Evolutionary conservation across 2,797 vertebrate species (phyloP), one percentile per base, ranked within the genome.

Genomic region (Sphenodon punctatus): DNA sequence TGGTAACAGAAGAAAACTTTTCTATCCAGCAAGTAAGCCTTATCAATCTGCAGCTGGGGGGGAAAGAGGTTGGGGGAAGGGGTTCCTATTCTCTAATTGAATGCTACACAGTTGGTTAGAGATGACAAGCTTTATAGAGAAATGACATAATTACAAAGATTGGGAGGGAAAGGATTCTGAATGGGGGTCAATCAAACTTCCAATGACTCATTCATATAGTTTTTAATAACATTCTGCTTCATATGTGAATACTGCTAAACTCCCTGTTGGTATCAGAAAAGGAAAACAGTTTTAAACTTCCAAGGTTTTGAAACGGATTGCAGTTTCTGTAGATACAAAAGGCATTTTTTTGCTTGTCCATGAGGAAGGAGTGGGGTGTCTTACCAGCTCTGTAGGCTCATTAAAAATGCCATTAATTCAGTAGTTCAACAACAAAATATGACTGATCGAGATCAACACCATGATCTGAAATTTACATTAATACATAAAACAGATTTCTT

Each of bases 201-300:
- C 89, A 88, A 78, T 83, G 80, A 91, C 59, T 89, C 71, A 73
- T 86, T 90, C 85, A 83, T 34, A 82, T 79, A 91, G 82, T n/a
- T 63, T 88, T 91, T 81, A 93, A 88, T 88, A 90, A 91, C 59
- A 64, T 86, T 85, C 76, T 80, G 63, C 71, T 66, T 46, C 81
- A 83, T 77, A 90, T 83, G 82, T 81, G 65, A 25, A 77, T 86
- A 80, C 70, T 61, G 63, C 3, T 88, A 80, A 92, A 86, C 75
- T 87, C 78, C 55, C 70, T 77, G 70, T 1, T 79, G 60, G 72
- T 86, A 80, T 74, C 67, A 84, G 36, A n/a, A 80, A 78, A 89
- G 88, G 69, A 27, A 27, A 20, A 13, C 48, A 48, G 25, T 27
- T 27, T 51, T 51, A 51, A 27, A 51, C 15, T 51, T 51, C 25